Evolutionary conservation across 2,888 invertebrate species (phyloP).

Genomic region (Anthoptus insignis): DNA sequence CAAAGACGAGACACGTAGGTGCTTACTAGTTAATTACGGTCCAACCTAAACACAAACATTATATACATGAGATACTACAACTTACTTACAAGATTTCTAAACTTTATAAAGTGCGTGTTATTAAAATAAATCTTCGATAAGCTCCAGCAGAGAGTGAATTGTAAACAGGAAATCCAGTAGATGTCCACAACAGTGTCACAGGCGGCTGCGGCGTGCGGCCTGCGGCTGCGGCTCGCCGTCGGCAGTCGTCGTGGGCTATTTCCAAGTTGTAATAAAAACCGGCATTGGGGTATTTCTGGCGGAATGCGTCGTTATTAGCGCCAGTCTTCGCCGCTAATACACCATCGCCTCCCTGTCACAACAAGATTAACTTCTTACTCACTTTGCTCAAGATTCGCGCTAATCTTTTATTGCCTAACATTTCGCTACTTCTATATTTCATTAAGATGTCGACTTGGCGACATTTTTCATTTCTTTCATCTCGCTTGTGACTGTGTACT

Average conservation of each 20-base stretch:
- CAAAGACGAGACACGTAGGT: too few species aligned
- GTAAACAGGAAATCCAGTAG: constrained; percentile 25
- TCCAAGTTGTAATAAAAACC: constrained; percentile 36
- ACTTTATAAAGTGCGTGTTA: too few species aligned
- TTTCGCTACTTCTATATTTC: constrained; percentile 15
- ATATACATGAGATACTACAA: too few species aligned
- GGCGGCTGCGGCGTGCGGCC: too few species aligned
- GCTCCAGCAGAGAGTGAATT: constrained; percentile 14
- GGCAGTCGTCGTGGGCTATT: constrained; percentile 36
- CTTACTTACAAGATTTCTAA: too few species aligned
- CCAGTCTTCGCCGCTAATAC: constrained; percentile 27
- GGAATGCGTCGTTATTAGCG: constrained; percentile 33
- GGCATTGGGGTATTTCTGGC: constrained; percentile 29
- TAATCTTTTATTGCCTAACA: constrained; percentile 12
- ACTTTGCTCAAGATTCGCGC: not conserved
- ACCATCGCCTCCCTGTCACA: constrained; percentile 29
- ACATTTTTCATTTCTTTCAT: not conserved
- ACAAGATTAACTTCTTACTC: constrained; percentile 21
- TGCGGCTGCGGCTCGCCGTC: constrained; percentile 14
- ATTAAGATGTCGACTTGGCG: not conserved
- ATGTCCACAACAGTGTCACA: constrained; percentile 18
- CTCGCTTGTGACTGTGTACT: not conserved
- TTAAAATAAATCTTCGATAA: not conserved
- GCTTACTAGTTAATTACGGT: too few species aligned
- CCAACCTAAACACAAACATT: too few species aligned